These are phyloP conservation scores for Oreochromis niloticus DNA, from an alignment of 2,113 vertebrate species.

Conservation along the genomic window DNA sequence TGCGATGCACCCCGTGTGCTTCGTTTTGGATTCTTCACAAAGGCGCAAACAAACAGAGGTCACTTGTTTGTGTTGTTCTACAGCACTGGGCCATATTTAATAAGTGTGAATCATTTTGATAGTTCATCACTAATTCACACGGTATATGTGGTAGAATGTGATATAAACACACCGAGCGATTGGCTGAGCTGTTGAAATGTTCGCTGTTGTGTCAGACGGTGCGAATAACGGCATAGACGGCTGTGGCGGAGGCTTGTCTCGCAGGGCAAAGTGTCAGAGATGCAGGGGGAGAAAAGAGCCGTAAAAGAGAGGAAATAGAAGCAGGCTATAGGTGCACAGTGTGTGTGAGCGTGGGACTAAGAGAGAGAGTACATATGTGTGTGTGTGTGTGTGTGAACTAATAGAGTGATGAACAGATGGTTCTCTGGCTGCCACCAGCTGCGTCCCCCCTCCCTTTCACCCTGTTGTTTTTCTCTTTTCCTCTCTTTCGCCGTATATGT, in stretches of 20 bases:
- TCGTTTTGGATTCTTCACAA: background rate
- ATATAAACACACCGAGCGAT: background rate
- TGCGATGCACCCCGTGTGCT: rapidly evolving
- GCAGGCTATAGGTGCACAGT: conserved; percentile 11
- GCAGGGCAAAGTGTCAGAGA: conserved; percentile 29
- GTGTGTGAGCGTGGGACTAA: background rate
- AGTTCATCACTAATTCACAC: background rate
- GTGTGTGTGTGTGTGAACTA: conserved; percentile 34
- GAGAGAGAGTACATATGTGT: background rate
- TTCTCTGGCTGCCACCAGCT: conserved; percentile 70
- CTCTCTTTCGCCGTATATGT: background rate
- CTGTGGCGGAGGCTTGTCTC: background rate
- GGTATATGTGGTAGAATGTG: background rate
- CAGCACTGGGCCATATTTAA: background rate
- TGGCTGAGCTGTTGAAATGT: background rate
- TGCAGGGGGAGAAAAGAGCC: background rate
- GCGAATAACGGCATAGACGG: background rate
- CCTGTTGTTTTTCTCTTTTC: background rate
- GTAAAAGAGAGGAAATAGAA: conserved; percentile 1
- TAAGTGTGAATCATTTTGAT: background rate
- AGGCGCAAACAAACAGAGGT: background rate
- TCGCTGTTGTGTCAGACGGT: background rate
- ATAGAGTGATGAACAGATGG: conserved; percentile 71
- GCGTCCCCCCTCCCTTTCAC: conserved; percentile 16
- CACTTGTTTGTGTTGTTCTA: background rate